phyloP scores from a whole-genome alignment of 2,888 invertebrate genomes.

The Ditula angustiorana region DNA sequence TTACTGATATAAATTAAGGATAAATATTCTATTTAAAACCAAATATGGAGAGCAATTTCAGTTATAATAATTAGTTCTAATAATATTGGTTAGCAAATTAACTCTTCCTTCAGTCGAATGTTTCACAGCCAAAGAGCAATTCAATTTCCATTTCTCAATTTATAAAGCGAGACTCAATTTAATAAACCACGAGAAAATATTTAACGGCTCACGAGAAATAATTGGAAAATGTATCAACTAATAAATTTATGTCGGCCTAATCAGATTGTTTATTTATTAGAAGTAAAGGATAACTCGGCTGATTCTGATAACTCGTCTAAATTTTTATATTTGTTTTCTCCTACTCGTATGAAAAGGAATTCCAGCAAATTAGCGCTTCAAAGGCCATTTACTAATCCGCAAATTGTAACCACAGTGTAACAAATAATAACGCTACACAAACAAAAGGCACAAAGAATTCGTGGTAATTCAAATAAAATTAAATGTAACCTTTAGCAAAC shows the following conservation, averaged over 20 bases:
- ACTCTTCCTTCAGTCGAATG: background rate
- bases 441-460: slow-evolving; percentile 15
- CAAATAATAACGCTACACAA: background rate
- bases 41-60: too few species aligned
- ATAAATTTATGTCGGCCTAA: background rate
- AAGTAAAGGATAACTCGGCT: too few species aligned
- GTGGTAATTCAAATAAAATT: slow-evolving; percentile 20
- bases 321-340: too few species aligned
- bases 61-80: background rate
- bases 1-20: too few species aligned
- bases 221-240: background rate
- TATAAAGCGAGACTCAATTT: background rate
- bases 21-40: too few species aligned
- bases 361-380: background rate
- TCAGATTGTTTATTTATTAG: background rate
- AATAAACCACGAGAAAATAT: background rate
- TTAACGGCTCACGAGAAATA: background rate
- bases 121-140: background rate
- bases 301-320: too few species aligned
- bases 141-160: slow-evolving; percentile 4
- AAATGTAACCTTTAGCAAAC: slow-evolving; percentile 30
- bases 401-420: background rate
- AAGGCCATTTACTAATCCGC: background rate
- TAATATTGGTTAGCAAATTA: background rate
- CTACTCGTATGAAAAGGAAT: background rate